Evolutionary conservation across 2,113 vertebrate genomes (phyloP), one percentile per base, ranked within the genome.

Genomic region (Erythrolamprus reginae): DNA sequence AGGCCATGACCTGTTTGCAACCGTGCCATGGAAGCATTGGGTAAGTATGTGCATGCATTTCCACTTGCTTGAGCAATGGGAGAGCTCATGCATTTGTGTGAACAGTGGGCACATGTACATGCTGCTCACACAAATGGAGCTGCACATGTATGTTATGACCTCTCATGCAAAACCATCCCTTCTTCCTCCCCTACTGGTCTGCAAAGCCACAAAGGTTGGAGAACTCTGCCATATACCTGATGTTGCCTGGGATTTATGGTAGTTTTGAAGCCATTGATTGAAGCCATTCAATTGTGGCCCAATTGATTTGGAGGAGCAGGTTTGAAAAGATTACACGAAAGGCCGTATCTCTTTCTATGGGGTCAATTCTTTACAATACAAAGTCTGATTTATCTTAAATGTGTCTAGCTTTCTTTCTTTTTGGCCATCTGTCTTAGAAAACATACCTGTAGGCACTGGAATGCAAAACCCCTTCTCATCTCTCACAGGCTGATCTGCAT

Each of bases 401-500:
- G 1, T 21, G 33, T 9, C 33, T 42, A 9, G 1, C 33, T 77
- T 42, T 77, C n/a, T n/a, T n/a, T n/a, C 6, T 77, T 19, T 77
- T 70, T 21, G 10, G 10, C 51, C 5, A 17, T 58, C 52, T 10
- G 3, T 10, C 3, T 38, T 23, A 28, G 42, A 7, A 19, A 47
- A 45, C 93, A 96, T 91, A 99, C 98, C 98, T 65, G 91, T 93
- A 2, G 88, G 28, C 2, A 97, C 97, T 0, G 94, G 92, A 55
- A 98, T 90, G 93, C 98, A 99, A 70, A 97, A 94, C 0, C 98
- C 98, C 33, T n/a, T 93, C 1, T 95, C 42, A 5, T 99, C 93
- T 4, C 97, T 97, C n/a, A 98, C 38, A 0, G 98, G 97, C 89
- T 98, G 95, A 2, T 97, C 98, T 2, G 92, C 93, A 92, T 98